Conservation (phyloP, 1,140 invertebrate genomes). For the Triops cancriformis region DNA sequence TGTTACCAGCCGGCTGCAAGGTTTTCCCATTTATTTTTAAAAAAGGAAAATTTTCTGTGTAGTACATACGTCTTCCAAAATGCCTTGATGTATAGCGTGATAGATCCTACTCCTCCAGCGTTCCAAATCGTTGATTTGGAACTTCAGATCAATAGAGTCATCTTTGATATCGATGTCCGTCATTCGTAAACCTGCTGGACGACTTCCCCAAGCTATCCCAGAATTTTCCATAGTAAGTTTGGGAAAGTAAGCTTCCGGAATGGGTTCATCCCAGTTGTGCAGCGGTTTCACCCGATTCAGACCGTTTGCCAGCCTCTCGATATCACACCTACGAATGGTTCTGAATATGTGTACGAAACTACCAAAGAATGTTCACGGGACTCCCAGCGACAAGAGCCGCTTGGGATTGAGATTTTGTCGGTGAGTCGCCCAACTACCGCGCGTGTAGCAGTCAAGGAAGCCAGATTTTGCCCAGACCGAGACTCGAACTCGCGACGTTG, state of each 20-base stretch:
- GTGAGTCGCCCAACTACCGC: too few relatives aligned
- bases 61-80: conserved; percentile 39
- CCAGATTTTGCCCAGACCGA: too few relatives aligned
- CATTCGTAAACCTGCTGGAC: conserved; percentile 45
- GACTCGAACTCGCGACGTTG: too few relatives aligned
- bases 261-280: conserved; percentile 51
- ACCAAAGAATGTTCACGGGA: too few relatives aligned
- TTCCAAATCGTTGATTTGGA: conserved; percentile 52
- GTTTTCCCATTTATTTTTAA: too few relatives aligned
- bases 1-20: conserved; percentile 44
- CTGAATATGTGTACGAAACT: too few relatives aligned
- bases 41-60: conserved; percentile 2
- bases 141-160: conserved; percentile 7
- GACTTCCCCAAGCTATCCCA: conserved; percentile 52
- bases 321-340: conserved; percentile 52
- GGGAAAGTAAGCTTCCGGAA: conserved; percentile 60
- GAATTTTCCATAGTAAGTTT: conserved; percentile 58
- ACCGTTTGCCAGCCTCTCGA: conserved; percentile 55
- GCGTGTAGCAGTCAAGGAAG: too few relatives aligned
- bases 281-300: conserved; percentile 49
- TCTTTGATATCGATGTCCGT: conserved; percentile 26
- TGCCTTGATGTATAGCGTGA: conserved; percentile 60
- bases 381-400: too few relatives aligned
- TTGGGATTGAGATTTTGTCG: too few relatives aligned
- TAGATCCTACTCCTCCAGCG: conserved; percentile 64